These are phyloP conservation scores for Apotomis capreana DNA, from an alignment of 2,888 invertebrate species.

Conservation along the genomic window DNA sequence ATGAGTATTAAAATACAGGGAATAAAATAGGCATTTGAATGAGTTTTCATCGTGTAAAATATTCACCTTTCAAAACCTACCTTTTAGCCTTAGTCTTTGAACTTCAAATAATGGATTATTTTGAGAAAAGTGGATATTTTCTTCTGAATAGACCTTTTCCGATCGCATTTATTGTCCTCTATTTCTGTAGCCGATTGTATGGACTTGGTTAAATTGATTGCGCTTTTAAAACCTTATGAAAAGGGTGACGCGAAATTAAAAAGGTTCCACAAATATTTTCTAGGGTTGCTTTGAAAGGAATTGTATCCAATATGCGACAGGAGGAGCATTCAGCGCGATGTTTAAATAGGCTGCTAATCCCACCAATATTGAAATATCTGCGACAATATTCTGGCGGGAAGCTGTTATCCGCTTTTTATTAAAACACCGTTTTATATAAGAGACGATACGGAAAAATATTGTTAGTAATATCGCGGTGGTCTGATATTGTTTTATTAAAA, in stretches of 20 bases:
- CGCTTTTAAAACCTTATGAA: slow-evolving; percentile 35
- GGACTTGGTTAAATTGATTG: slow-evolving; percentile 28
- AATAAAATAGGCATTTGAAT: slow-evolving; percentile 11
- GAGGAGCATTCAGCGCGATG: slow-evolving; percentile 73
- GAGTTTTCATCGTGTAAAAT: not conserved
- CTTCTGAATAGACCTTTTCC: slow-evolving; percentile 22
- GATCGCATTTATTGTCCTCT: slow-evolving; percentile 24
- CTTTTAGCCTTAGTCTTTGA: slow-evolving; percentile 11
- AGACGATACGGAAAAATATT: slow-evolving; percentile 67
- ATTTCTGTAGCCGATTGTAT: slow-evolving; percentile 32
- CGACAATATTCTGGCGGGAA: slow-evolving; percentile 78
- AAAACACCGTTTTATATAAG: slow-evolving; percentile 75
- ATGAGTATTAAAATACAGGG: not conserved
- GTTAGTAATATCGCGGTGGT: slow-evolving; percentile 48
- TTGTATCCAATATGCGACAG: slow-evolving; percentile 78
- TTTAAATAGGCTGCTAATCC: slow-evolving; percentile 82
- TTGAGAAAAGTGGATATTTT: slow-evolving; percentile 27
- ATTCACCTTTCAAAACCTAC: slow-evolving; percentile 14
- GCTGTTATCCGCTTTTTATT: slow-evolving; percentile 79
- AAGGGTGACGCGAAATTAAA: slow-evolving; percentile 66
- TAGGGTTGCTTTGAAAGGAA: slow-evolving; percentile 71
- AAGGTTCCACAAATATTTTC: slow-evolving; percentile 76
- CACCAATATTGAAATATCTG: slow-evolving; percentile 82
- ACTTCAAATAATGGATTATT: slow-evolving; percentile 25
- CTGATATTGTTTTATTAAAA: slow-evolving; percentile 24